Conservation (phyloP, 1,140 invertebrate genomes). For the Sarcophaga bullata region DNA sequence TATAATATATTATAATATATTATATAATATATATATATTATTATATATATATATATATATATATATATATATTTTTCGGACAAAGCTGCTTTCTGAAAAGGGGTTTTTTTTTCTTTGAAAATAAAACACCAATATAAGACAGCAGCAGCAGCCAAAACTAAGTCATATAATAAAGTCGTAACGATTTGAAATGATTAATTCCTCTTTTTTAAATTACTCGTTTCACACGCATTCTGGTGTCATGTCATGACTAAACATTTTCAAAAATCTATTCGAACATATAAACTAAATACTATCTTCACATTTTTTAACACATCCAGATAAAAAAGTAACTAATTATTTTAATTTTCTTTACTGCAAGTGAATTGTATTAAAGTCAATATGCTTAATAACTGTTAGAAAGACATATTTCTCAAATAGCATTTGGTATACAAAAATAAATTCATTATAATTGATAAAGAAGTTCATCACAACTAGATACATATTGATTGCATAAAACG, state of each 20-base stretch:
- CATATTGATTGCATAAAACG: neutral
- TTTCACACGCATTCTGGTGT: neutral
- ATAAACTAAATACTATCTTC: neutral
- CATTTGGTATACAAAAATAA: neutral
- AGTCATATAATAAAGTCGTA: conserved; percentile 18
- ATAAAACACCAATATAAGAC: neutral
- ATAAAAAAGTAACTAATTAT: neutral
- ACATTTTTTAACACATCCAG: neutral
- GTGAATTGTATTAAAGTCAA: neutral
- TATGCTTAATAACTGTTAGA: neutral
- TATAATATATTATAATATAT: too few species aligned
- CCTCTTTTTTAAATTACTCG: neutral
- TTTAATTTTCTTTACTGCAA: neutral
- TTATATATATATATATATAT: too few species aligned
- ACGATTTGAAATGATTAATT: neutral
- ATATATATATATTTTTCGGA: conserved; percentile 1
- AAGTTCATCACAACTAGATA: neutral
- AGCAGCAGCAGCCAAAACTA: neutral
- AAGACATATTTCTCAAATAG: neutral
- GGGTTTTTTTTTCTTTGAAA: neutral
- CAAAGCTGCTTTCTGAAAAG: neutral
- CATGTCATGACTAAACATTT: neutral
- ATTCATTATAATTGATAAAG: neutral
- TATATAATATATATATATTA: neutral
- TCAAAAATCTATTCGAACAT: neutral